These are phyloP conservation scores for Thunnus thynnus DNA, from an alignment of 2,113 vertebrate species.

Conservation along the genomic window DNA sequence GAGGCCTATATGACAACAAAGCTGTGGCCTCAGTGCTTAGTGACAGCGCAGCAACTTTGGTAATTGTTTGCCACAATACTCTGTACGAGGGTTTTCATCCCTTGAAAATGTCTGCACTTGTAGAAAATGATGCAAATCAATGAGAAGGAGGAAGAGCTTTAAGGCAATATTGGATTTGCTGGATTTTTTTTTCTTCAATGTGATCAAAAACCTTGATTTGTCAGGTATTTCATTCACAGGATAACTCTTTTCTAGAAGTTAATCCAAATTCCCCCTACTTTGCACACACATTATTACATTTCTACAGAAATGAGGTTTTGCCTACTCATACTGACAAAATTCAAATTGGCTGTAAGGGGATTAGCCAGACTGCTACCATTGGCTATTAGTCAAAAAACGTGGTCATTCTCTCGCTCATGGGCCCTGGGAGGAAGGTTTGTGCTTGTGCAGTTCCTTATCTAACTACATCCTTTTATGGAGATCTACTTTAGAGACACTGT, in stretches of 20 bases:
- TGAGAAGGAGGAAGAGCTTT: constrained; percentile 1
- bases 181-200: not conserved
- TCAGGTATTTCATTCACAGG: constrained; percentile 3
- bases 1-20: constrained; percentile 59
- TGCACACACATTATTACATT: not conserved
- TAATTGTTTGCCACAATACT: constrained; percentile 53
- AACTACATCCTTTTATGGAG: constrained; percentile 34
- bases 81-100: not conserved
- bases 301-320: constrained; percentile 14
- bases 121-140: constrained; percentile 34
- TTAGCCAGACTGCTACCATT: constrained; percentile 4
- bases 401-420: constrained; percentile 6
- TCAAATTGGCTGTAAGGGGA: constrained; percentile 12
- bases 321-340: not conserved
- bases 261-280: not conserved
- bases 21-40: constrained; percentile 41
- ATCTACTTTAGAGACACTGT: constrained; percentile 30
- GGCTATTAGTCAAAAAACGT: constrained; percentile 11
- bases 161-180: constrained; percentile 7
- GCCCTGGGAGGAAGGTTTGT: not conserved
- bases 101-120: constrained; percentile 4
- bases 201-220: constrained; percentile 13
- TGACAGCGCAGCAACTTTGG: constrained; percentile 47
- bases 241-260: not conserved
- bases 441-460: constrained; percentile 43